phyloP scores from a whole-genome alignment of 2,113 vertebrate species.

The Ahaetulla prasina region DNA sequence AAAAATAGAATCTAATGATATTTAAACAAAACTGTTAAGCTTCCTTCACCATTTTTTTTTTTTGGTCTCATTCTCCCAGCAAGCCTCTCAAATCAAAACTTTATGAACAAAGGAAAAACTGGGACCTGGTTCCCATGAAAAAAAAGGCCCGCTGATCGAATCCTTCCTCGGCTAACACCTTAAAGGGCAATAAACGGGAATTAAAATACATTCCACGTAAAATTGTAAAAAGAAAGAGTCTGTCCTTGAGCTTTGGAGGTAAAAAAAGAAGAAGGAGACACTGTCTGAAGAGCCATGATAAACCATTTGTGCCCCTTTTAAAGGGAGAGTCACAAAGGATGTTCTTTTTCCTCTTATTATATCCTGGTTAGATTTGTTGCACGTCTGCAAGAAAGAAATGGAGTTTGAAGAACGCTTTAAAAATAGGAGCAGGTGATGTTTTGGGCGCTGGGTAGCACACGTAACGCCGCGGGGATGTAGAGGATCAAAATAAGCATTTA shows the following conservation, averaged over 20 bases:
- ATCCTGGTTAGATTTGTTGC: neutral
- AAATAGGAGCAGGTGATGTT: neutral
- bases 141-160: slow-evolving; percentile 28
- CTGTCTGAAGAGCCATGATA: neutral
- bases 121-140: slow-evolving; percentile 19
- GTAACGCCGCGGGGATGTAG: neutral
- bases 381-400: neutral
- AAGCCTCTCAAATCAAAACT: neutral
- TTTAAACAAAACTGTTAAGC: neutral
- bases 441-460: neutral
- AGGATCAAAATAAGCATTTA: neutral
- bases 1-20: neutral
- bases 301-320: neutral
- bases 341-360: neutral
- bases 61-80: rapidly evolving
- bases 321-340: neutral
- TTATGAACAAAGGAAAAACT: neutral
- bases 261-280: neutral
- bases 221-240: neutral
- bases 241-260: neutral
- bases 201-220: slow-evolving; percentile 43
- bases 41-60: neutral
- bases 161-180: slow-evolving; percentile 30
- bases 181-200: slow-evolving; percentile 42
- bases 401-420: neutral